These are phyloP conservation scores for Montipora cactus DNA, from an alignment of 64 coral and sea anemone genomes.

Conservation along the genomic window DNA sequence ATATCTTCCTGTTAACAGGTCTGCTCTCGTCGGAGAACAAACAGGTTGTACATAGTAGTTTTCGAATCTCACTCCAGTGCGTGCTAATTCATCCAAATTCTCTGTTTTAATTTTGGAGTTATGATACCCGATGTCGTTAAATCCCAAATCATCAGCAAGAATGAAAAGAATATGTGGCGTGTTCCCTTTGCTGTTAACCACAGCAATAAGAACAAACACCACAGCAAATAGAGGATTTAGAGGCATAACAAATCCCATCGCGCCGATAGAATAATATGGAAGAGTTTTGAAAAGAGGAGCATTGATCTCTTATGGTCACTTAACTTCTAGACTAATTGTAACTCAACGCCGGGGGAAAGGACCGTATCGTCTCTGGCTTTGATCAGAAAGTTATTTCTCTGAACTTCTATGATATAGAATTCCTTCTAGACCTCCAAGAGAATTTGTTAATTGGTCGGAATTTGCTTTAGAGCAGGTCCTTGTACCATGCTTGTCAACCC, in stretches of 20 bases:
- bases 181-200: background rate
- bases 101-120: conserved; percentile 61
- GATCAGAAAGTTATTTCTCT: too few species aligned
- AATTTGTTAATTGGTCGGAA: too few species aligned
- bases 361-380: too few species aligned
- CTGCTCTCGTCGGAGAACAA: conserved; percentile 68
- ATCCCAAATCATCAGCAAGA: conserved; percentile 72
- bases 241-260: background rate
- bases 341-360: too few species aligned
- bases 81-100: conserved; percentile 54
- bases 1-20: conserved; percentile 67
- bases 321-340: too few species aligned
- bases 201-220: background rate
- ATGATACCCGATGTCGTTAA: conserved; percentile 74
- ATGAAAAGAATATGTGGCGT: conserved; percentile 57
- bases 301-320: too few species aligned
- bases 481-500: too few species aligned
- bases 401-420: too few species aligned
- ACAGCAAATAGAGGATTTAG: background rate
- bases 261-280: background rate
- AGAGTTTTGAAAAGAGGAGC: background rate
- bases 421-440: too few species aligned
- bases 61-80: conserved; percentile 57
- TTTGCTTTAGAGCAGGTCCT: too few species aligned
- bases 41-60: conserved; percentile 78